Percentiles rank a stretch among this genome's conserved stretches.
Evolutionary conservation across 2,797 vertebrate species (phyloP).

Genomic region (Tenualosa thibaudeaui): DNA sequence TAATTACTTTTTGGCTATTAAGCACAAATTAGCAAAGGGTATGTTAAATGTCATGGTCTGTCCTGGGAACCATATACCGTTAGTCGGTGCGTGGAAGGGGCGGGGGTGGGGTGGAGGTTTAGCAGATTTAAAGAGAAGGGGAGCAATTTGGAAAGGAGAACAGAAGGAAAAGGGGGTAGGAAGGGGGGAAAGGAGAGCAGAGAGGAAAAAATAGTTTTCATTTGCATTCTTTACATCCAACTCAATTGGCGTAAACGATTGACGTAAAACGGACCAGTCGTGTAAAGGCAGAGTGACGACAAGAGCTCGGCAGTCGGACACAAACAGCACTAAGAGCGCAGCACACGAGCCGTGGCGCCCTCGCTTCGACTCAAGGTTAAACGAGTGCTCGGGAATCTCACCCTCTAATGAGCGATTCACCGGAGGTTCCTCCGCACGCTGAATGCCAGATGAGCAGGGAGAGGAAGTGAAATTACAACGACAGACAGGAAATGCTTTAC

Average conservation of each 20-base stretch:
- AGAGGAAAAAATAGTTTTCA: slow-evolving; percentile 68
- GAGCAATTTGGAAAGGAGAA: slow-evolving; percentile 9
- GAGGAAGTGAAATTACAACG: neutral
- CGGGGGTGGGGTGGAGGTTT: neutral
- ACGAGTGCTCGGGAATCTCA: slow-evolving; percentile 16
- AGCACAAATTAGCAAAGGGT: slow-evolving; percentile 79
- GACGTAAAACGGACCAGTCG: slow-evolving; percentile 65
- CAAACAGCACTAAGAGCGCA: slow-evolving; percentile 56
- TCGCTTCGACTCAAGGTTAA: slow-evolving; percentile 76
- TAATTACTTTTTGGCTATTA: slow-evolving; percentile 83
- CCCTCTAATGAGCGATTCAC: slow-evolving; percentile 20
- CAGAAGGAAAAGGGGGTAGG: neutral
- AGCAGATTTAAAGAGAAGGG: neutral
- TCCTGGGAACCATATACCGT: slow-evolving; percentile 71
- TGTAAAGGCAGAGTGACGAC: slow-evolving; percentile 61
- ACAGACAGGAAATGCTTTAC: neutral
- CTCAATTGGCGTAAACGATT: slow-evolving; percentile 73
- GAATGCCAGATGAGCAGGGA: slow-evolving; percentile 10
- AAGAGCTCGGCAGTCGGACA: slow-evolving; percentile 49
- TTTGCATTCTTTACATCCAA: slow-evolving; percentile 79
- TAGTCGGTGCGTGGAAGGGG: neutral
- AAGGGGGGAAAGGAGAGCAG: slow-evolving; percentile 50
- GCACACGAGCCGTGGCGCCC: slow-evolving; percentile 65
- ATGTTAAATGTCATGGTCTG: slow-evolving; percentile 81
- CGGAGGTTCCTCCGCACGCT: neutral